A percentile compares a stretch with the other conserved stretches of the same genome.
Evolutionary conservation across 2,797 vertebrate genomes (phyloP).

Genomic region (Cottoperca gobio): DNA sequence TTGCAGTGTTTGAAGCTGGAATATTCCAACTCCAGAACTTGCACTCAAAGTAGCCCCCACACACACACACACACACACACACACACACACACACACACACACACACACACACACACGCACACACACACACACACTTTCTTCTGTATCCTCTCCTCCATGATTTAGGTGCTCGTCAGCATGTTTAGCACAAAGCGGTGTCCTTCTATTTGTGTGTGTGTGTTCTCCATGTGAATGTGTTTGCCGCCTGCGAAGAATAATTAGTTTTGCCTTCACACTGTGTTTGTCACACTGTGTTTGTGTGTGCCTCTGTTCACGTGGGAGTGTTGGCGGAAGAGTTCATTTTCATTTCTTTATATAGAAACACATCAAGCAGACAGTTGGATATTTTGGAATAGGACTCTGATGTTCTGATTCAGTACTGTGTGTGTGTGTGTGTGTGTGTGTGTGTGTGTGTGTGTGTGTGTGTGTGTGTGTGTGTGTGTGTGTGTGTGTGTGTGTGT

Average conservation of each 20-base stretch:
- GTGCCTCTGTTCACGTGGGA: constrained; percentile 14
- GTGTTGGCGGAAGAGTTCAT: constrained; percentile 30
- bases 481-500: not conserved
- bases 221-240: constrained; percentile 28
- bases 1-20: constrained; percentile 9
- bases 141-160: not conserved
- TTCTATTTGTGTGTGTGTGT: constrained; percentile 26
- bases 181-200: constrained; percentile 25
- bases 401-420: constrained; percentile 40
- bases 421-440: constrained; percentile 9
- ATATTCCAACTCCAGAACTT: constrained; percentile 8
- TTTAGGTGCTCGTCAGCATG: constrained; percentile 10
- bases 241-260: constrained; percentile 45
- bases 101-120: not conserved
- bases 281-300: constrained; percentile 43
- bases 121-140: not conserved
- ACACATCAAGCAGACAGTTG: constrained; percentile 44
- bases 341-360: constrained; percentile 54
- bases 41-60: constrained; percentile 1
- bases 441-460: not conserved
- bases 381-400: constrained; percentile 30
- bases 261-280: constrained; percentile 46
- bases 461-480: not conserved
- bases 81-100: not conserved
- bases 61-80: not conserved